Percentiles rank a stretch among this genome's conserved stretches.
phyloP scores from a whole-genome alignment of 2,797 vertebrate genomes.

The Oreortyx pictus region DNA sequence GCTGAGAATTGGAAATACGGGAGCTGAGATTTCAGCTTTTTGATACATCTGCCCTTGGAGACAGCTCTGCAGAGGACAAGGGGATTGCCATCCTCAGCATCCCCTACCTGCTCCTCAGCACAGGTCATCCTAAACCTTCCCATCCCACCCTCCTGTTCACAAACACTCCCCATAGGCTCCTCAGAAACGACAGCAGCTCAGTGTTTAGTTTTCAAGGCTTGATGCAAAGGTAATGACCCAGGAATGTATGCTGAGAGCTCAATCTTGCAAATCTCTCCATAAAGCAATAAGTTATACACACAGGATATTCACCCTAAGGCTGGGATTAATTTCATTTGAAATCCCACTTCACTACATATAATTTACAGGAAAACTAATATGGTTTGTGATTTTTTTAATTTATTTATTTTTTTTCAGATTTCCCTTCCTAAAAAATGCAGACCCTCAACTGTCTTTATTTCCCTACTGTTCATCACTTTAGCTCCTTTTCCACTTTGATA shows the following conservation, averaged over 20 bases:
- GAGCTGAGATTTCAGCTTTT: neutral
- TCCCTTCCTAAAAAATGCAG: neutral
- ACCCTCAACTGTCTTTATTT: neutral
- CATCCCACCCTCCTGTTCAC: neutral
- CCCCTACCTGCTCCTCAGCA: neutral
- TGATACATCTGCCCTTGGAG: neutral
- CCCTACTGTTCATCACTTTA: neutral
- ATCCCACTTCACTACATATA: neutral
- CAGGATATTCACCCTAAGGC: neutral
- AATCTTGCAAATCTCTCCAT: neutral
- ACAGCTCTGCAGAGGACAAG: neutral
- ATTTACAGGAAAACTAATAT: neutral
- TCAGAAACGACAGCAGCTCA: neutral
- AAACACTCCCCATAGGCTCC: accelerated
- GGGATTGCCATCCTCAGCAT: neutral
- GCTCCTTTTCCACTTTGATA: neutral
- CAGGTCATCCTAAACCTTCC: neutral
- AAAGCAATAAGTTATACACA: neutral
- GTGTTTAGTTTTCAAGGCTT: neutral
- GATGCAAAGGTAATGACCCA: neutral
- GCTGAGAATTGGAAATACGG: neutral
- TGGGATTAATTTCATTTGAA: neutral
- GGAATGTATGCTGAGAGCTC: neutral
- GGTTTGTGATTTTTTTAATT: neutral
- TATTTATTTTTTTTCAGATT: neutral